Evolutionary conservation across 2,888 invertebrate genomes (phyloP), one percentile per base, ranked within the genome.

Genomic region (Harpalus rufipes): DNA sequence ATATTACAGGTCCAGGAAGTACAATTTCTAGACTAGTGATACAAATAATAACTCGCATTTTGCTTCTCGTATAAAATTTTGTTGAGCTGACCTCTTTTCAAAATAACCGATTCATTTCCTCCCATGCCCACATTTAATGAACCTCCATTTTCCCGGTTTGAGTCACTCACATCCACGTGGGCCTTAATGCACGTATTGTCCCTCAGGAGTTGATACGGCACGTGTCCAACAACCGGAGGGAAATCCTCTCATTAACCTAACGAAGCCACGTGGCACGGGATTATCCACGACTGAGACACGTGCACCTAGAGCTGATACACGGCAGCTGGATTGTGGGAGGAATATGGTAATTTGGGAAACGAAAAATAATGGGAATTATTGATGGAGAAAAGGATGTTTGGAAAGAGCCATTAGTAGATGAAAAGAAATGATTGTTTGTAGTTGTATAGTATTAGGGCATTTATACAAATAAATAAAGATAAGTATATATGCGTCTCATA

Each of bases 261-360:
- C 89, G 89, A 89, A 89, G 89, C 87, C 89, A 89, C 89, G 89
- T 89, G 89, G 88, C 87, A 1, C 32, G 63, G 86, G 85, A 85
- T 74, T 74, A 74, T 74, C 72, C 72, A 41, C 72, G 18, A 41
- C 72, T 44, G 41, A 44, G 51, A 74, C 72, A 74, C 72, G 72
- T 74, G 72, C 72, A 6, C 8, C 39, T 14, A 32, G 12, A 14
- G 25, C 25, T 25, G 39, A 32, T 39, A 32, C 32, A 68, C 41
- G 14, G 44, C 72, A 74, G 72, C 72, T 74, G 72, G 32, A n/a
- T 68, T 68, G 14, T 39, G n/a, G 18, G 16, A 63, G 39, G 32
- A 68, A 68, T 68, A 68, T 68, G 32, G n/a, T 68, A 32, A 68
- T 68, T 68, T 39, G 7, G 10, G 25, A 63, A 21, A 63, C 21